These are phyloP conservation scores for Bombus impatiens DNA, from an alignment of 1,140 invertebrate species.

Conservation along the genomic window DNA sequence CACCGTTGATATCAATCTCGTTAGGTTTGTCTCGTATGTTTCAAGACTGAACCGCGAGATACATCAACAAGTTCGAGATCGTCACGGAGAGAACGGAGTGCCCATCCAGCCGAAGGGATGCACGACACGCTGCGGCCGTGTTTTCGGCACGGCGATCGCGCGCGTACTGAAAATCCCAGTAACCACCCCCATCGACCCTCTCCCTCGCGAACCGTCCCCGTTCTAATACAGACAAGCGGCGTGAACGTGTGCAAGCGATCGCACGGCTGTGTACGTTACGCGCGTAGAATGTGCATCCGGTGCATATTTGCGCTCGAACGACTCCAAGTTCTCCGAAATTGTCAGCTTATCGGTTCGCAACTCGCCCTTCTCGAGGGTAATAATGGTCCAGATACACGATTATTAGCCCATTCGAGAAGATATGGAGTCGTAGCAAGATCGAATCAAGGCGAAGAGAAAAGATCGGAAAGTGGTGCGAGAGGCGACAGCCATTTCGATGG, in stretches of 20 bases:
- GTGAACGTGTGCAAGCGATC: not conserved
- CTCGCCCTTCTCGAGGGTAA: not conserved
- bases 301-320: not conserved
- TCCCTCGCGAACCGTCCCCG: conserved; percentile 37
- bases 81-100: not conserved
- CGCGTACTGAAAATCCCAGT: conserved; percentile 73
- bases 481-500: not conserved
- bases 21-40: too few species aligned
- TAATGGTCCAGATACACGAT: not conserved
- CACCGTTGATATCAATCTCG: too few species aligned
- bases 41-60: too few species aligned
- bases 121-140: conserved; percentile 47
- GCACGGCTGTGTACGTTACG: conserved; percentile 25
- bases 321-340: not conserved
- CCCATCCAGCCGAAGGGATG: not conserved
- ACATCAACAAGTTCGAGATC: not conserved
- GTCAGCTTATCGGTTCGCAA: not conserved
- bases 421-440: not conserved
- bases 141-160: conserved; percentile 73
- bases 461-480: not conserved
- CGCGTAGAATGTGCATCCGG: not conserved
- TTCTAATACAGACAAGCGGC: conserved; percentile 47
- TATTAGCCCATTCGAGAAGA: not conserved
- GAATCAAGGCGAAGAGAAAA: too few species aligned
- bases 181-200: conserved; percentile 69